Percentiles rank a stretch among this genome's conserved stretches.
These are phyloP conservation scores for Melipona bicolor DNA, from an alignment of 2,888 invertebrate genomes.

Conservation along the genomic window DNA sequence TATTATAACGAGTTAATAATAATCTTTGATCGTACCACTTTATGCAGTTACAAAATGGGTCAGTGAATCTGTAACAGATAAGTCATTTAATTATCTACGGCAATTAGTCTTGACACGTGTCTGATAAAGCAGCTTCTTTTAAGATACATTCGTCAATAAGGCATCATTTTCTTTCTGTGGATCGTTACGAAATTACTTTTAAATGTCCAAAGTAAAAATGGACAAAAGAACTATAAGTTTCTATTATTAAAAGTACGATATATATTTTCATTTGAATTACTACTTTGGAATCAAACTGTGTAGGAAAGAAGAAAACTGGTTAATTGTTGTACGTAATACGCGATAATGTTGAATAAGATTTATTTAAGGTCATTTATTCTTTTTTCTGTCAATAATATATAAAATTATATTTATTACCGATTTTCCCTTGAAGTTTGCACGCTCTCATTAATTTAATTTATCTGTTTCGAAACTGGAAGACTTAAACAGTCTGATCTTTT, in stretches of 20 bases:
- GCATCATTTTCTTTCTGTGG: neutral
- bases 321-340: neutral
- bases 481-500: neutral
- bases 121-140: conserved; percentile 27
- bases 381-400: neutral
- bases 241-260: neutral
- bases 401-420: conserved; percentile 12
- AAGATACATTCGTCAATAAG: neutral
- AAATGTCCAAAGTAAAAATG: rapidly evolving
- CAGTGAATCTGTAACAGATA: conserved; percentile 44
- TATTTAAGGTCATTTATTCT: neutral
- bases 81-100: conserved; percentile 38
- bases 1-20: neutral
- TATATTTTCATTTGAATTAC: neutral
- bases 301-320: neutral
- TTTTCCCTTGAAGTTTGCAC: conserved; percentile 14
- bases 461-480: neutral
- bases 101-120: conserved; percentile 38
- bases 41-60: conserved; percentile 37
- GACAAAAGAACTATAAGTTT: neutral
- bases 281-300: neutral
- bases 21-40: conserved; percentile 5
- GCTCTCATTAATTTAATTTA: conserved; percentile 15
- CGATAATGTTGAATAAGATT: conserved; percentile 20
- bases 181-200: neutral